Evolutionary conservation across 2,113 vertebrate genomes (phyloP).

Genomic region (Diphyllodes magnificus): DNA sequence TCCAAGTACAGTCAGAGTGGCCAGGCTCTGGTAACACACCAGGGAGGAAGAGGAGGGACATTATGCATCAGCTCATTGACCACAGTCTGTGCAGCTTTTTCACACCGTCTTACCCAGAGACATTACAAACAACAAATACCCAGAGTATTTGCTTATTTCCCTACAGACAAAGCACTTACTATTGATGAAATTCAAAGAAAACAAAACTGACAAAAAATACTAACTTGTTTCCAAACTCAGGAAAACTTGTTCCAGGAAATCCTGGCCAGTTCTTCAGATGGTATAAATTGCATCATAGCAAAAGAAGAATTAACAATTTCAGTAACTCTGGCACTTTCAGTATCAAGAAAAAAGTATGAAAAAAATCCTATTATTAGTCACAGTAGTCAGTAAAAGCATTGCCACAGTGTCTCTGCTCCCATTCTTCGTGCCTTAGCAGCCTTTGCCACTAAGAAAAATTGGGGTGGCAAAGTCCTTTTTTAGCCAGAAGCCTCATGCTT

Average conservation of each 20-base stretch:
- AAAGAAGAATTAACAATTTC: background rate
- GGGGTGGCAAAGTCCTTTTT: background rate
- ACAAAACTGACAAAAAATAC: background rate
- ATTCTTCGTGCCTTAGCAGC: background rate
- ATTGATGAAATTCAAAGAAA: background rate
- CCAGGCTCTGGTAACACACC: background rate
- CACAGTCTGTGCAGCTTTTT: background rate
- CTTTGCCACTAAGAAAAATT: background rate
- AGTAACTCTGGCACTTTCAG: background rate
- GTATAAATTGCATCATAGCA: background rate
- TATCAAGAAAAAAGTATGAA: background rate
- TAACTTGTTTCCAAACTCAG: background rate
- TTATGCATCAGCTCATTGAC: background rate
- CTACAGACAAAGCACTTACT: background rate
- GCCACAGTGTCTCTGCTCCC: background rate
- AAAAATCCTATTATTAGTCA: background rate
- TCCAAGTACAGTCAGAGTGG: background rate
- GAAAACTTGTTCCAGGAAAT: background rate
- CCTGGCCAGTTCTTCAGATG: background rate
- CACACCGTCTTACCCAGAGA: background rate
- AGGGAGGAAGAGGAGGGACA: background rate
- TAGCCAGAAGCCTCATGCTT: background rate
- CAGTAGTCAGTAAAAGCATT: background rate
- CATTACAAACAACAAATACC: background rate
- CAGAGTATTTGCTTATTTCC: background rate